Conservation (phyloP, 2,888 invertebrate species). For the Ceratothoa steindachneri region DNA sequence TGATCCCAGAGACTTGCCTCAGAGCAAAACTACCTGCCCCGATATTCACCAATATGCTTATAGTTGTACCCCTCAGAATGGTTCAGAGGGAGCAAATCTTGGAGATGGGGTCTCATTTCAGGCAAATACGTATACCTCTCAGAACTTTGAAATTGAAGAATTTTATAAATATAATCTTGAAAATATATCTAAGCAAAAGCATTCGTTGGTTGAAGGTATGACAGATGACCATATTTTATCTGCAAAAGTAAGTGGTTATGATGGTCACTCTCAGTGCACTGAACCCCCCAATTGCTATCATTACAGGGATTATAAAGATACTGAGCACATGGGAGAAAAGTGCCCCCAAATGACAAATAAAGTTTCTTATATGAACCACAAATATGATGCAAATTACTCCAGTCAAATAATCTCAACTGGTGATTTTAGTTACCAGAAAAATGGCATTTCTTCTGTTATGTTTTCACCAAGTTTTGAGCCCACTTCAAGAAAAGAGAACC, state of each 20-base stretch:
- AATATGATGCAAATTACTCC: background rate
- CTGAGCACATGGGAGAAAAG: background rate
- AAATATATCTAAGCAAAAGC: background rate
- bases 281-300: background rate
- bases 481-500: background rate
- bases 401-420: background rate
- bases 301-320: background rate
- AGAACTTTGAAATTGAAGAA: background rate
- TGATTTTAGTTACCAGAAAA: background rate
- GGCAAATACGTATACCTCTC: background rate
- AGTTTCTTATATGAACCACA: constrained; percentile 1
- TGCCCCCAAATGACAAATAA: constrained; percentile 1
- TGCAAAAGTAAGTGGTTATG: background rate
- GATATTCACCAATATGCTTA: background rate
- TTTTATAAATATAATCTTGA: background rate
- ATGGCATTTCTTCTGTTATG: background rate
- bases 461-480: background rate
- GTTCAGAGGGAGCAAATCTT: background rate
- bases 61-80: background rate
- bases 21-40: background rate
- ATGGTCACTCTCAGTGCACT: background rate
- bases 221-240: background rate
- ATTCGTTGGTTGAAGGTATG: background rate
- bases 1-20: background rate
- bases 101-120: background rate